These are phyloP conservation scores for Vanessa atalanta DNA, from an alignment of 1,140 invertebrate species.

Conservation along the genomic window DNA sequence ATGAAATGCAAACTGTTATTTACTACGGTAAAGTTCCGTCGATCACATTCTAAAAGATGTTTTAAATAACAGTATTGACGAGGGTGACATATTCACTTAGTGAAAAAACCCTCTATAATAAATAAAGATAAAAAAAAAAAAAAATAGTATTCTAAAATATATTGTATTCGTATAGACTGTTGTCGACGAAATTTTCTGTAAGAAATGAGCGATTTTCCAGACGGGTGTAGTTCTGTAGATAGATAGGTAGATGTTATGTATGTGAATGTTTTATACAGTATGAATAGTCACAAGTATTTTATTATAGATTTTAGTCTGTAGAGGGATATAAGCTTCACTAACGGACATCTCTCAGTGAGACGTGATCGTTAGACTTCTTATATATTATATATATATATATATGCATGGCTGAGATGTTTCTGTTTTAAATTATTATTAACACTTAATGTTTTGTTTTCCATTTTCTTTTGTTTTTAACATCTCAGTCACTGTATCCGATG, in stretches of 20 bases:
- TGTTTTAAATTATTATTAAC: conserved; percentile 24
- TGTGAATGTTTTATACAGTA: conserved; percentile 64
- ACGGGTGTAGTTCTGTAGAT: conserved; percentile 54
- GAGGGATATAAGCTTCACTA: conserved; percentile 44
- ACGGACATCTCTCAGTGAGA: conserved; percentile 20
- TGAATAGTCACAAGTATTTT: conserved; percentile 40
- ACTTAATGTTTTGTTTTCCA: conserved; percentile 10
- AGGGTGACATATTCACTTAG: too few relatives aligned
- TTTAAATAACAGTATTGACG: conserved; percentile 25
- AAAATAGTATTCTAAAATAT: too few relatives aligned
- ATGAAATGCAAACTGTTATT: conserved; percentile 51
- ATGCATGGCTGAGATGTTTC: conserved; percentile 33
- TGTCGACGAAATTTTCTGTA: conserved; percentile 42
- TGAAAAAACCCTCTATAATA: too few relatives aligned
- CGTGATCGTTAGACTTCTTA: conserved; percentile 18
- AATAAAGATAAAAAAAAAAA: too few relatives aligned
- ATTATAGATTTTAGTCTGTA: conserved; percentile 46
- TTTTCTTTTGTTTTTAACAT: conserved; percentile 25
- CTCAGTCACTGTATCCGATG: conserved; percentile 28
- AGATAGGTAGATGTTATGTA: conserved; percentile 78
- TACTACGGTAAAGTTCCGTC: conserved; percentile 42
- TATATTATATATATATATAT: conserved; percentile 18
- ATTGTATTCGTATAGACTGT: conserved; percentile 34
- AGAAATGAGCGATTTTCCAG: conserved; percentile 32
- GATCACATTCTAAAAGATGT: conserved; percentile 33